These are phyloP conservation scores for Protomyctophum bolini DNA, from an alignment of 2,113 vertebrate genomes.

Conservation along the genomic window DNA sequence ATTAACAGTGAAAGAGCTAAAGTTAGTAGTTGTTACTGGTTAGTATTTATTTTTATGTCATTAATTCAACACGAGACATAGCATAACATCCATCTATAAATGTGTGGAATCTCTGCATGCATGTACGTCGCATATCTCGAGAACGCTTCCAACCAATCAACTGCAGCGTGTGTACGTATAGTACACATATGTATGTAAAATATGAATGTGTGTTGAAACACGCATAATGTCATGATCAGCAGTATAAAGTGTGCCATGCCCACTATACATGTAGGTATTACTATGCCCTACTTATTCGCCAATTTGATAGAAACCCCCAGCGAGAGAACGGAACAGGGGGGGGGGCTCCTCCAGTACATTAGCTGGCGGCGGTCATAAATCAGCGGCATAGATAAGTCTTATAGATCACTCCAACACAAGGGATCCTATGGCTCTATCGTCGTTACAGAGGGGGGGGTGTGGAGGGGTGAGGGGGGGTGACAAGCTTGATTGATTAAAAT, in stretches of 20 bases:
- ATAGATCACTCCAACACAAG: slow-evolving; percentile 89
- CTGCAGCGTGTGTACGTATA: too few relatives aligned
- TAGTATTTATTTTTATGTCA: too few relatives aligned
- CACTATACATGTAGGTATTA: slow-evolving; percentile 40
- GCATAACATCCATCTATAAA: too few relatives aligned
- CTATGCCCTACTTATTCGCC: slow-evolving; percentile 78
- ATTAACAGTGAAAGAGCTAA: too few relatives aligned
- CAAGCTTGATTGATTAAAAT: slow-evolving; percentile 99
- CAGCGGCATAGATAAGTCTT: slow-evolving; percentile 85
- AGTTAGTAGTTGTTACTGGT: too few relatives aligned
- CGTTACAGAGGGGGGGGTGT: slow-evolving; percentile 84
- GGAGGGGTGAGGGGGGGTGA: slow-evolving; percentile 82
- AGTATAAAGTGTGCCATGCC: slow-evolving; percentile 4
- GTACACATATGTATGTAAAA: too few relatives aligned
- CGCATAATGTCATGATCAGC: slow-evolving; percentile 7
- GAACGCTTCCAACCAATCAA: too few relatives aligned
- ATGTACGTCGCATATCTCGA: too few relatives aligned
- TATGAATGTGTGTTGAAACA: slow-evolving; percentile 20
- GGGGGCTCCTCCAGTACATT: slow-evolving; percentile 78
- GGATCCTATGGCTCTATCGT: slow-evolving; percentile 87
- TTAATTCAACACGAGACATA: too few relatives aligned
- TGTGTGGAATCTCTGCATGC: too few relatives aligned
- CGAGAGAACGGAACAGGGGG: slow-evolving; percentile 63
- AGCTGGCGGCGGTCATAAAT: slow-evolving; percentile 83
- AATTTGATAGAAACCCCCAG: slow-evolving; percentile 82